Evolutionary conservation across 2,113 vertebrate genomes (phyloP), one percentile per base, ranked within the genome.

Genomic region (Nesoenas mayeri): DNA sequence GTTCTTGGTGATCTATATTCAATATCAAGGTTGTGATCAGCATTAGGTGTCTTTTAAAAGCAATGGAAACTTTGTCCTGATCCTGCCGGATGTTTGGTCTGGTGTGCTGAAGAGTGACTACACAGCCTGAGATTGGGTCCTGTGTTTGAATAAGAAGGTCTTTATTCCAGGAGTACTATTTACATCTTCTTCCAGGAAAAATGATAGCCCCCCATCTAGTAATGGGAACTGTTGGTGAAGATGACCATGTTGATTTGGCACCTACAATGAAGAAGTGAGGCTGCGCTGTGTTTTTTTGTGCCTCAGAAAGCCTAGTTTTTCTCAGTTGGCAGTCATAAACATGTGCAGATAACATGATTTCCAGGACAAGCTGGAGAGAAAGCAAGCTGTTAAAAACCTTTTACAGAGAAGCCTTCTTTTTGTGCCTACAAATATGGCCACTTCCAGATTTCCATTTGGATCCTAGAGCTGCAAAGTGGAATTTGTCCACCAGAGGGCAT

Each of bases 401-500:
- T 61, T 36, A 18, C 0, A 2, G 58, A 64, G 42, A 38, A 1
- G 2, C 25, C 62, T 58, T 83, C 34, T 57, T 82, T 87, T 60
- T 77, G 12, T 28, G 34, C 47, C 70, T 75, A 47, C 75, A 88
- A 96, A 96, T 38, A 96, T 91, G 96, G 91, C 94, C 71, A 73
- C 95, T 91, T 86, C 82, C 60, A 91, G 57, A 38, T 73, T 84
- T 48, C 80, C 79, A 61, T 32, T 69, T 72, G n/a, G 77, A 83
- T 92, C 34, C 65, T 29, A 14, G 74, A 50, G 62, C 79, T 96
- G 96, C 86, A 92, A 54, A 84, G 67, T 73, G 85, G 44, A 61
- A 75, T 93, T 89, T 93, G 90, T 95, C 97, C 97, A 96, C 96
- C 96, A 97, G 97, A 97, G 97, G 97, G 97, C 97, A 94, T 62